Percentiles rank a stretch among this genome's conserved stretches.
Evolutionary conservation across 2,888 invertebrate genomes (phyloP).

Genomic region (Hydraecia micacea): DNA sequence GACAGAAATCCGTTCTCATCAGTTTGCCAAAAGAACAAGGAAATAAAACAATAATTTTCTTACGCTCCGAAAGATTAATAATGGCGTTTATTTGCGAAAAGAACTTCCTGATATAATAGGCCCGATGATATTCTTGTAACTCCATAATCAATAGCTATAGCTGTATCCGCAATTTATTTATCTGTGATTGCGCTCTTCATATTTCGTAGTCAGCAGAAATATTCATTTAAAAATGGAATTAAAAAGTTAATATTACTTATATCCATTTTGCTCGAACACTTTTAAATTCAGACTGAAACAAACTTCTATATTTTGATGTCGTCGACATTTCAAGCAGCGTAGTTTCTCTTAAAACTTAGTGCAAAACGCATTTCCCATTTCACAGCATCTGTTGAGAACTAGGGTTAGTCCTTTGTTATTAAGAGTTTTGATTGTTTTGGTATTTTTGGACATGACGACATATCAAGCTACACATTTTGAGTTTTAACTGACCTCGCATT

Average conservation of each 20-base stretch:
- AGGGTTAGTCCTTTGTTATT: background rate
- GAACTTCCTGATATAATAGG: slow-evolving; percentile 1
- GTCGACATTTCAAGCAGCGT: background rate
- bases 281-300: slow-evolving; percentile 12
- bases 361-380: slow-evolving; percentile 19
- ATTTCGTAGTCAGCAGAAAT: slow-evolving; percentile 1
- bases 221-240: slow-evolving; percentile 3
- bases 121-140: slow-evolving; percentile 18
- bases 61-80: slow-evolving; percentile 4
- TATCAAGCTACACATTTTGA: background rate
- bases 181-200: slow-evolving; percentile 3
- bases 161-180: slow-evolving; percentile 4
- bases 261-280: slow-evolving; percentile 16
- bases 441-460: background rate
- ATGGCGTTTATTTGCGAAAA: slow-evolving; percentile 5
- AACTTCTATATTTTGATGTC: slow-evolving; percentile 35
- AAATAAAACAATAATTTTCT: slow-evolving; percentile 19
- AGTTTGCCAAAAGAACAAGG: slow-evolving; percentile 17
- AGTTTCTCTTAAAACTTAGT: slow-evolving; percentile 19
- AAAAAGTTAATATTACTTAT: slow-evolving; percentile 10
- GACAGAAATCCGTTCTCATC: slow-evolving; percentile 13
- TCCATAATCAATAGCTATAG: slow-evolving; percentile 5
- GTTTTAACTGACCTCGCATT: background rate
- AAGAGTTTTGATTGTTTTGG: background rate
- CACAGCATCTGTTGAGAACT: background rate